phyloP scores from a whole-genome alignment of 2,888 invertebrate species.

The Apeira syringaria region DNA sequence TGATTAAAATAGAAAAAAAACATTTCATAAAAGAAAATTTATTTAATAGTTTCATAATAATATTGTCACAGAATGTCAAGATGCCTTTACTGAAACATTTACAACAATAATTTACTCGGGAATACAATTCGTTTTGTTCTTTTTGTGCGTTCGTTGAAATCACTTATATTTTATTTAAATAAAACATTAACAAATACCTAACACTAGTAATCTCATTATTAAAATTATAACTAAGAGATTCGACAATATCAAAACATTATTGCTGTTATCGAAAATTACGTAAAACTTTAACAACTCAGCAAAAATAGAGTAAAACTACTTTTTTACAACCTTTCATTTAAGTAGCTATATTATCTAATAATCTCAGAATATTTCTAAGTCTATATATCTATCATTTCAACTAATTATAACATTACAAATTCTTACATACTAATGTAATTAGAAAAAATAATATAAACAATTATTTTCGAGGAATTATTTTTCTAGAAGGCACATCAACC shows the following conservation, averaged over 20 bases:
- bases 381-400: slow-evolving; percentile 22
- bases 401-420: slow-evolving; percentile 19
- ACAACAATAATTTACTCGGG: slow-evolving; percentile 79
- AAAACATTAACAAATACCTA: slow-evolving; percentile 64
- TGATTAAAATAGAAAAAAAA: no score
- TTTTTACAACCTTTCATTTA: slow-evolving; percentile 58
- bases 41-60: slow-evolving; percentile 70
- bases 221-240: slow-evolving; percentile 70
- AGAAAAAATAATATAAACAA: slow-evolving; percentile 29
- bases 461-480: slow-evolving; percentile 27
- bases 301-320: slow-evolving; percentile 57
- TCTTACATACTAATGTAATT: slow-evolving; percentile 21
- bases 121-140: slow-evolving; percentile 56
- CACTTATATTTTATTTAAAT: slow-evolving; percentile 60
- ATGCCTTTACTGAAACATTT: slow-evolving; percentile 54
- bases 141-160: slow-evolving; percentile 60
- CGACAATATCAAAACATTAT: slow-evolving; percentile 49
- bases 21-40: slow-evolving; percentile 58
- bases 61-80: slow-evolving; percentile 65
- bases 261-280: slow-evolving; percentile 32
- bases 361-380: slow-evolving; percentile 59
- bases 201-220: slow-evolving; percentile 74
- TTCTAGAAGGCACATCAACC: slow-evolving; percentile 50
- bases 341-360: slow-evolving; percentile 51
- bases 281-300: slow-evolving; percentile 63